Conservation (phyloP, 2,888 invertebrate genomes). For the Spisula subtruncata region DNA sequence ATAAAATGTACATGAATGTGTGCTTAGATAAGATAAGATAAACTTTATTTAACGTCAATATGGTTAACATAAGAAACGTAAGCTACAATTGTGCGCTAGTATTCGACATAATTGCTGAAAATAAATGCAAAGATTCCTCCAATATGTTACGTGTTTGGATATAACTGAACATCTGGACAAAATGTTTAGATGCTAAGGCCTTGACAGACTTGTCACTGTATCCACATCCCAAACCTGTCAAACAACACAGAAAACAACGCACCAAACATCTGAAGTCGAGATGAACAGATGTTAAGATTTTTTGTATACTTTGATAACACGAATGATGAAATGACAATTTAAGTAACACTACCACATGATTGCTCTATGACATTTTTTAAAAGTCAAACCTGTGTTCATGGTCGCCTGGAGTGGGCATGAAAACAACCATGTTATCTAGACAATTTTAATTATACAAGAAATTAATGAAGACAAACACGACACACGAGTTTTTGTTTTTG, state of each 20-base stretch:
- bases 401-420: too few species aligned
- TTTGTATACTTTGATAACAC: neutral
- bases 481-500: too few species aligned
- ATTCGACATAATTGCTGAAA: too few species aligned
- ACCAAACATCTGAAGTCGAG: neutral
- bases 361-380: neutral
- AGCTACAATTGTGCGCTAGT: too few species aligned
- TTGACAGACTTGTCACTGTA: slow-evolving; percentile 3
- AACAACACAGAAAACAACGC: neutral
- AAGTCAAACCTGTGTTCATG: too few species aligned
- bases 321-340: neutral
- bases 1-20: too few species aligned
- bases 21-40: too few species aligned
- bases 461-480: neutral
- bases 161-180: slow-evolving; percentile 20
- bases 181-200: neutral
- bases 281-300: neutral
- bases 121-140: neutral
- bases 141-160: neutral
- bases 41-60: too few species aligned
- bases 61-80: too few species aligned
- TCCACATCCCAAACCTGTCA: slow-evolving; percentile 2
- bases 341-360: neutral
- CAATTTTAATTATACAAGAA: neutral
- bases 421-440: too few species aligned